These are phyloP conservation scores for Rotaria socialis DNA, from an alignment of 2,888 invertebrate genomes.

Conservation along the genomic window DNA sequence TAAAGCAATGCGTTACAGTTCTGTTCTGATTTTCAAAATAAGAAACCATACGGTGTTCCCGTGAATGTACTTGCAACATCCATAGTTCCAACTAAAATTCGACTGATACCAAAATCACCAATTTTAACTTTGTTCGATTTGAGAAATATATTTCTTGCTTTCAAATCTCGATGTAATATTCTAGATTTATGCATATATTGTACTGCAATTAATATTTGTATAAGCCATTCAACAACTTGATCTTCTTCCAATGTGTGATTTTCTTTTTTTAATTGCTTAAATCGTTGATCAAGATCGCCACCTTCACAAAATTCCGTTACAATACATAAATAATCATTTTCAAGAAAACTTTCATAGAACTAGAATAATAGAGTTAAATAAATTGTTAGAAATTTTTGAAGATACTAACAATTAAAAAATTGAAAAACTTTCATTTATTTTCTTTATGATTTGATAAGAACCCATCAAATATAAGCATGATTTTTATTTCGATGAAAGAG, in stretches of 20 bases:
- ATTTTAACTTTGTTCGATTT: slow-evolving; percentile 58
- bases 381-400: neutral
- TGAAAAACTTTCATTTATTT: too few relatives aligned
- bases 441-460: too few relatives aligned
- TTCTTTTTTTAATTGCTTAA: slow-evolving; percentile 53
- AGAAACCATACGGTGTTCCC: slow-evolving; percentile 55
- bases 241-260: slow-evolving; percentile 53
- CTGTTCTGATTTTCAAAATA: neutral
- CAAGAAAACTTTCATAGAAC: slow-evolving; percentile 47
- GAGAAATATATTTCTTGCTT: slow-evolving; percentile 60
- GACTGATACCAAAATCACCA: slow-evolving; percentile 60
- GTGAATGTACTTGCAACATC: slow-evolving; percentile 60
- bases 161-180: slow-evolving; percentile 59
- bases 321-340: slow-evolving; percentile 59
- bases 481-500: too few relatives aligned
- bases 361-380: neutral
- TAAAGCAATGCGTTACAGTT: neutral
- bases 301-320: slow-evolving; percentile 60
- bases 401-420: too few relatives aligned
- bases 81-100: slow-evolving; percentile 58
- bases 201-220: slow-evolving; percentile 57
- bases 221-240: slow-evolving; percentile 56
- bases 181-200: slow-evolving; percentile 58
- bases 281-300: slow-evolving; percentile 56
- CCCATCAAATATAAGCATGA: too few relatives aligned